Evolutionary conservation across 2,888 invertebrate species (phyloP), one percentile per base, ranked within the genome.

Genomic region (Noctua comes): DNA sequence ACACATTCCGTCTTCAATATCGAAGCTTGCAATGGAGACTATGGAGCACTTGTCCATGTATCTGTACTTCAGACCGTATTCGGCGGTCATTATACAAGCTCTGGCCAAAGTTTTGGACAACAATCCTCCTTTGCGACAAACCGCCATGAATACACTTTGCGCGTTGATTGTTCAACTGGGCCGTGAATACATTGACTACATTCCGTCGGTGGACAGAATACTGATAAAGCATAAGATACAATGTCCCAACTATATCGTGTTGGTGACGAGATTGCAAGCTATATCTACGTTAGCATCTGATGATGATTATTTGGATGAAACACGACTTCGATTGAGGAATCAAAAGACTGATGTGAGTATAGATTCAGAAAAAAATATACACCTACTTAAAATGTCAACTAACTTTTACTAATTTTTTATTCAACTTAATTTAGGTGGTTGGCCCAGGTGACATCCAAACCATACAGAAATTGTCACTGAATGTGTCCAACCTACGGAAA

Each of bases 41-140:
- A 98, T 99, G 27, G 99, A 99, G 91, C 98, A 98, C 88, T 96
- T 99, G 73, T 98, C 99, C 0, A 98, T 99, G 92, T 98, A 98
- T 80, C 96, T 99, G 65, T 99, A 99, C 94, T 98, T 99, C 88
- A 98, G 98, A 2, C 99, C 99, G 91, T 99, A 98, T 93, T 98
- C 99, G 0, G 99, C 99, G 0, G 97, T 99, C 76, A 99, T 99
- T 79, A 98, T 99, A 86, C 99, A 99, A 95, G 98, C 99, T 0
- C 94, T 99, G 84, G 98, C 99, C 0, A 97, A 99, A 77, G 98
- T 98, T 0, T 96, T 99, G 72, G 99, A 99, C 88, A 98, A 97
- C 54, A 98, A 98, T 90, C 98, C 98, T 0, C 98, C 98, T 70
- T 94, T 99, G 65, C 97, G 98, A 24, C 96, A 97, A 68, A 97